Conservation (phyloP, 2,797 vertebrate species). For the Ptychadena robeensis region DNA sequence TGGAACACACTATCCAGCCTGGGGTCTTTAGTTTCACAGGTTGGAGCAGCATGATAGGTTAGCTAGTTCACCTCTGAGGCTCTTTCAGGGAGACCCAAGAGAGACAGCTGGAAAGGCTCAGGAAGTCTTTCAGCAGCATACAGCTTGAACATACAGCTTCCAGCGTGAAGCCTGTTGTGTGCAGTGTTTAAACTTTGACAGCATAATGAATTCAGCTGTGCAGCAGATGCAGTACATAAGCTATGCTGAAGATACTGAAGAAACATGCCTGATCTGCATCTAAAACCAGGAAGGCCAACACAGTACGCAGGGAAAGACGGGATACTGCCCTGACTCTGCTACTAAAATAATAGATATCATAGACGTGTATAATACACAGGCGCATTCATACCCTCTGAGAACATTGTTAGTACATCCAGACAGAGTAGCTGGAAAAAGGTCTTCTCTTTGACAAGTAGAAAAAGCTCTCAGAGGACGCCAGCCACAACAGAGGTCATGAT, state of each 20-base stretch:
- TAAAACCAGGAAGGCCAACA: slow-evolving; percentile 16
- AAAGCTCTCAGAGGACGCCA: too few species aligned
- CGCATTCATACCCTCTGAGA: neutral
- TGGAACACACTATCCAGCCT: neutral
- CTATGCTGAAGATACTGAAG: slow-evolving; percentile 19
- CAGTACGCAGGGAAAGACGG: neutral
- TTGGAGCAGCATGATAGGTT: slow-evolving; percentile 17
- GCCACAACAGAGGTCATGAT: too few species aligned
- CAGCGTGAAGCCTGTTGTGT: slow-evolving; percentile 26
- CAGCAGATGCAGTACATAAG: slow-evolving; percentile 31
- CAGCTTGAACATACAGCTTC: slow-evolving; percentile 29
- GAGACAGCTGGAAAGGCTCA: slow-evolving; percentile 52
- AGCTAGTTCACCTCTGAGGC: slow-evolving; percentile 26
- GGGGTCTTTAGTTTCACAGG: slow-evolving; percentile 24
- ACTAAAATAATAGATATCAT: neutral
- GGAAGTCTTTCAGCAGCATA: slow-evolving; percentile 18
- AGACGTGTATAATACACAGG: neutral
- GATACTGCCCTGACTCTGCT: neutral
- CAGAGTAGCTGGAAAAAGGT: neutral
- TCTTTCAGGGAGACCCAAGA: slow-evolving; percentile 31
- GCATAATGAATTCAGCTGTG: slow-evolving; percentile 39
- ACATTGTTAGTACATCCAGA: neutral
- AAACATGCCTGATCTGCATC: slow-evolving; percentile 8
- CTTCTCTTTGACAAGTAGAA: too few species aligned
- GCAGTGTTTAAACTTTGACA: slow-evolving; percentile 35